Evolutionary conservation across 2,888 invertebrate genomes (phyloP), one percentile per base, ranked within the genome.

Genomic region (Willowsia nigromaculata): DNA sequence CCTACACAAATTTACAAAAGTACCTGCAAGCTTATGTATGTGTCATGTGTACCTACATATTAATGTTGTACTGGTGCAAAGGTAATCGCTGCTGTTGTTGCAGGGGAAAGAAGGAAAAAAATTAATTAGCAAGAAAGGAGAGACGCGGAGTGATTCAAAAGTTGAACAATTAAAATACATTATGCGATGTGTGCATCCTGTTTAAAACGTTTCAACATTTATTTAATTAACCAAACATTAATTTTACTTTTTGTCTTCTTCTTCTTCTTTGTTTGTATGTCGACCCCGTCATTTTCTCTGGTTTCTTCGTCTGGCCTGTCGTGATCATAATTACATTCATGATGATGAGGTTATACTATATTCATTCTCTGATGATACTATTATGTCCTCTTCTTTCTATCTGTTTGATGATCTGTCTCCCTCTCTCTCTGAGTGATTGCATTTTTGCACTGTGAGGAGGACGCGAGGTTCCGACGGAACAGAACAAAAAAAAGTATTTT

Each of bases 151-250:
- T 50, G 30, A 50, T 76, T 76, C 22, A 76, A 76, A 53, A 76
- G 50, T 76, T 76, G 76, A 76, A 76, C 76, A 76, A 53, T 76
- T 76, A 76, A 76, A 76, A 76, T 53, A 76, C 50, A 76, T 76
- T 76, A 33, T 53, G 53, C 27, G 37, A 18, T 30, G 53, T 53
- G 76, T 22, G 53, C 33, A 76, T 76, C 76, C 76, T 76, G 76
- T 76, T 76, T 53, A 76, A 76, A 76, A 15, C 76, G 50, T 76
- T 76, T 76, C 76, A 53, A 30, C 76, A 53, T 76, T 74, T 76
- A 76, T 76, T 76, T 76, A 76, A 76, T 76, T 76, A 76, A n/a
- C 50, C 53, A 76, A 74, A 53, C 76, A 53, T 76, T 53, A 76
- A 76, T 76, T 76, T 50, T 76, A 76, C 76, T 76, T 76, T 76